Conservation (phyloP, 2,797 vertebrate genomes). For the Gallinago stenura region DNA sequence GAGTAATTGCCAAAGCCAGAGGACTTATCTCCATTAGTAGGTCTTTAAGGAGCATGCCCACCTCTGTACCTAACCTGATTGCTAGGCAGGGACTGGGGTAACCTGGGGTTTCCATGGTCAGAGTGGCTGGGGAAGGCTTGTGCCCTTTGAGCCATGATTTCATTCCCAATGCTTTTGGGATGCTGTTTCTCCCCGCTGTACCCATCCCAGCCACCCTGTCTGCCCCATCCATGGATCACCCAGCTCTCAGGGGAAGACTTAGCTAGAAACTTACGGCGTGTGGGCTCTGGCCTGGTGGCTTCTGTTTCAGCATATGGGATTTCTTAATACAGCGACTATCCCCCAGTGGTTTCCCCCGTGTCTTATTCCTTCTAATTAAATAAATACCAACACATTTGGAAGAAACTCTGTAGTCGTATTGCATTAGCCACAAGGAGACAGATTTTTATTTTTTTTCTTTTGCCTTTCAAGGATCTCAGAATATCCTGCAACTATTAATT, state of each 20-base stretch:
- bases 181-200: neutral
- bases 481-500: conserved; percentile 13
- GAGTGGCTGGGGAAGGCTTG: accelerated
- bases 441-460: neutral
- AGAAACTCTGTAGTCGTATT: neutral
- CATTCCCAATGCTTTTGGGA: neutral
- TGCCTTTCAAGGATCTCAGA: neutral
- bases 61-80: accelerated
- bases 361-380: conserved; percentile 38
- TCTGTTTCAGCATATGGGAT: neutral
- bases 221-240: neutral
- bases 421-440: neutral
- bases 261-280: accelerated
- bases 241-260: neutral
- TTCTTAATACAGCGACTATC: conserved; percentile 11
- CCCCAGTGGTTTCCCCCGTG: neutral
- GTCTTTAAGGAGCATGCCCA: neutral
- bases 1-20: neutral
- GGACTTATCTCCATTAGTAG: accelerated
- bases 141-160: accelerated
- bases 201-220: neutral
- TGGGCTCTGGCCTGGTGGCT: conserved; percentile 4
- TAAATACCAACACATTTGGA: conserved; percentile 45
- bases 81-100: neutral
- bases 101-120: neutral